Evolutionary conservation across 1,140 invertebrate genomes (phyloP).

Genomic region (Drosophila jambulina): DNA sequence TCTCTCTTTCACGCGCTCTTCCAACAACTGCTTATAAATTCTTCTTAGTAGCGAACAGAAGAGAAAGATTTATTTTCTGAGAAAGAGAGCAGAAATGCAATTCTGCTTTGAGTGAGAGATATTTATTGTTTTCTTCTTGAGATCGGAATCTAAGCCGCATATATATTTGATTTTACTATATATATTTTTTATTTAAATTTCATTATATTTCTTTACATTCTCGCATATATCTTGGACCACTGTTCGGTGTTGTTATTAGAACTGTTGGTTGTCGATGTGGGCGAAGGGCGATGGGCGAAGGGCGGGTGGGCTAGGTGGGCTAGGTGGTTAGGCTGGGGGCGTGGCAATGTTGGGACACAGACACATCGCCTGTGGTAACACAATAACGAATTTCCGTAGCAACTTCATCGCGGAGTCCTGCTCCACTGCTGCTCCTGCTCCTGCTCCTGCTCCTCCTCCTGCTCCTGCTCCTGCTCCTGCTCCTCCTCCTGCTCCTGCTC

Average conservation of each 20-base stretch:
- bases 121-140: background rate
- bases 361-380: conserved; percentile 84
- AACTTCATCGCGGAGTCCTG: conserved; percentile 72
- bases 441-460: conserved; percentile 34
- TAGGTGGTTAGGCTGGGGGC: conserved; percentile 4
- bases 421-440: conserved; percentile 9
- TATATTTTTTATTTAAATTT: background rate
- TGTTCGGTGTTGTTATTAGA: conserved; percentile 59
- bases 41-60: background rate
- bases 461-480: conserved; percentile 9
- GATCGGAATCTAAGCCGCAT: too few species aligned
- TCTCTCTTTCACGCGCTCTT: background rate
- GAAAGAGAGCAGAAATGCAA: background rate
- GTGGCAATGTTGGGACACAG: conserved; percentile 77
- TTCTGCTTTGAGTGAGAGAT: background rate
- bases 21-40: background rate
- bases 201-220: background rate
- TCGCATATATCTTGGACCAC: conserved; percentile 11
- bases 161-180: too few species aligned
- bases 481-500: background rate
- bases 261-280: conserved; percentile 49
- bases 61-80: background rate
- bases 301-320: background rate
- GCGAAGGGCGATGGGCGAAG: background rate
- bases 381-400: conserved; percentile 84